Base-by-base conservation (phyloP, 2,888 invertebrate genomes). In the Clistopyga incitator region DNA sequence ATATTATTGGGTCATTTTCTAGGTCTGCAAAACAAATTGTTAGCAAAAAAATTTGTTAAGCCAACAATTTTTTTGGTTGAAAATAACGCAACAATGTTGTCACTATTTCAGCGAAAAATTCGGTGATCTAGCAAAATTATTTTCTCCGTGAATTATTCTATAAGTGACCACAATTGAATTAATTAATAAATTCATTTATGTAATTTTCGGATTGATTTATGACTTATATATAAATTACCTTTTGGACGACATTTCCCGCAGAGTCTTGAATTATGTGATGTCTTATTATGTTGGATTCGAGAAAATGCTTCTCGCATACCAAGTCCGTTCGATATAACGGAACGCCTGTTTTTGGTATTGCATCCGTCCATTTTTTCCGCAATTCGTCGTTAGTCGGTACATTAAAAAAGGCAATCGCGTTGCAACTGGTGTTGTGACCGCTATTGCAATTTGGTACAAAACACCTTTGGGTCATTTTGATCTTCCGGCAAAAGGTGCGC, bases 301-400 rank as follows among this genome's bases (percentile, higher is more conserved):
- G n/a, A 45, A 67, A 67, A 25, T 67, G 67, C n/a, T 67, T 47
- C n/a, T 67, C 67, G 10, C 67, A 67, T 8, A 67, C 67, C 6
- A 45, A 6, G 25, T 67, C 45, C 6, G 45, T 25, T 13, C 23
- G 23, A 13, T 18, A 47, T 10, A 67, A n/a, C 29, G 47, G 20
- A 13, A 6, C 67, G 15, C 45, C 25, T 10, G 25, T n/a, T 47
- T 47, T n/a, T 13, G 67, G 67, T 25, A 67, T 67, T 13, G 67
- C 67, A 11, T 45, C 25, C n/a, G 3, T 25, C 67, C 67, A 67
- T 23, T 47, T 67, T 15, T 15, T n/a, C n/a, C 25, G 67, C 47
- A 67, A 23, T 47, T 67, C 47, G n/a, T 15, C 10, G 10, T 67
- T 47, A 15, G 11, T 45, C 67, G 67, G 67, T 4, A 67, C 10